Evolutionary conservation across 2,797 vertebrate species (phyloP), one percentile per base, ranked within the genome.

Genomic region (Scyliorhinus canicula): DNA sequence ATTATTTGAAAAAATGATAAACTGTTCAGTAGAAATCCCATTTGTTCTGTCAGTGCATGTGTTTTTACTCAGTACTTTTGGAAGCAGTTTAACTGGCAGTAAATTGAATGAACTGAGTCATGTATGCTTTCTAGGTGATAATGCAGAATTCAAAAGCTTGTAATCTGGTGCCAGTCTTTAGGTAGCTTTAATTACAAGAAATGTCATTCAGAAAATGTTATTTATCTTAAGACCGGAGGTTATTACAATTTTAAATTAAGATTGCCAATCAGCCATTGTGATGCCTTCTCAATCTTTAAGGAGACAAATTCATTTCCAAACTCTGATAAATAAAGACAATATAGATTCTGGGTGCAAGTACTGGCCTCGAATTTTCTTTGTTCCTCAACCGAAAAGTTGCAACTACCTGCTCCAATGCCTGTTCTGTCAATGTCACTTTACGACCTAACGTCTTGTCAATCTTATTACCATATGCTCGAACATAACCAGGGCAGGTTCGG

Each of bases 91-190:
- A 94, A 35, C 12, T 31, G 44, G 67, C 26, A 71, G 44, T 65
- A 44, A 44, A 44, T 44, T 91, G 88, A 91, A 91, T 21, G 24
- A 65, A 44, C 28, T 67, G 52, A 52, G 47, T 71, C 67, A 94
- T 74, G 65, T 50, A 74, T 74, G 47, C 19, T 74, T 65, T 44
- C n/a, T 26, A 91, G 28, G 28, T 35, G 47, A 44, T 55, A 94
- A 24, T 31, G 40, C 19, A 19, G 63, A 67, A 69, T 93, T 93
- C 67, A 93, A 50, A 47, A 47, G 65, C 65, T 52, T 50, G 28
- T 47, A 71, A 94, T 9, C 67, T 52, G 65, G 24, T 71, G 31
- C 65, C 93, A 94, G 7, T 94, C 52, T 94, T 94, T 74, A 94
- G 44, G 44, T 47, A 35, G 47, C 31, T 74, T 93, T 94, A 74